phyloP scores from a whole-genome alignment of 2,888 invertebrate genomes.

The Papilio protenor region DNA sequence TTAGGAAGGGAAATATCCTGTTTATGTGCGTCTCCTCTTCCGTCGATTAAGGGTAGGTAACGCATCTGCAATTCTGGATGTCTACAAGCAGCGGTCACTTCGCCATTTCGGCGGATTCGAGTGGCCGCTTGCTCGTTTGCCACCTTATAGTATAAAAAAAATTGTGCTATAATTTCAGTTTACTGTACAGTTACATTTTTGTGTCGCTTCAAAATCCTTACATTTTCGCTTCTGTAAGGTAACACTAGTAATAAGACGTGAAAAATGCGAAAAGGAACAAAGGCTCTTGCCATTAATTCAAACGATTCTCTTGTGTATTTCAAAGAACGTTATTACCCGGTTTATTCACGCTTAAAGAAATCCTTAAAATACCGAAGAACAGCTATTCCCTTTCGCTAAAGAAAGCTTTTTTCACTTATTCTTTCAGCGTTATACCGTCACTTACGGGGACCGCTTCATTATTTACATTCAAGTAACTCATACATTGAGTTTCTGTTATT shows the following conservation, averaged over 20 bases:
- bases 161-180: too few relatives aligned
- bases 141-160: too few relatives aligned
- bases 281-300: slow-evolving; percentile 36
- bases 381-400: slow-evolving; percentile 36
- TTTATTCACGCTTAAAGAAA: slow-evolving; percentile 42
- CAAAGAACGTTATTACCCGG: slow-evolving; percentile 42
- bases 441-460: slow-evolving; percentile 35
- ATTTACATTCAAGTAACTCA: slow-evolving; percentile 35
- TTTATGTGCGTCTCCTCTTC: too few relatives aligned
- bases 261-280: slow-evolving; percentile 30
- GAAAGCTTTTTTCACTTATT: slow-evolving; percentile 38
- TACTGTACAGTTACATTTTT: not conserved
- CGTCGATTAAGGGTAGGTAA: too few relatives aligned
- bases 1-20: too few relatives aligned
- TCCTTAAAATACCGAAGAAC: slow-evolving; percentile 40
- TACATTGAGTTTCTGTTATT: slow-evolving; percentile 8
- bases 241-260: slow-evolving; percentile 21
- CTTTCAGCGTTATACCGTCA: slow-evolving; percentile 36
- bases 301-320: slow-evolving; percentile 41
- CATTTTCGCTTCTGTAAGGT: slow-evolving; percentile 1
- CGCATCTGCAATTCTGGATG: too few relatives aligned
- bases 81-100: too few relatives aligned
- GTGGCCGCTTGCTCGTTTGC: too few relatives aligned
- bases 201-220: not conserved
- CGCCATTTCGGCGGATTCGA: too few relatives aligned